Evolutionary conservation across 1,140 invertebrate species (phyloP).

Genomic region (Nymphalis io): DNA sequence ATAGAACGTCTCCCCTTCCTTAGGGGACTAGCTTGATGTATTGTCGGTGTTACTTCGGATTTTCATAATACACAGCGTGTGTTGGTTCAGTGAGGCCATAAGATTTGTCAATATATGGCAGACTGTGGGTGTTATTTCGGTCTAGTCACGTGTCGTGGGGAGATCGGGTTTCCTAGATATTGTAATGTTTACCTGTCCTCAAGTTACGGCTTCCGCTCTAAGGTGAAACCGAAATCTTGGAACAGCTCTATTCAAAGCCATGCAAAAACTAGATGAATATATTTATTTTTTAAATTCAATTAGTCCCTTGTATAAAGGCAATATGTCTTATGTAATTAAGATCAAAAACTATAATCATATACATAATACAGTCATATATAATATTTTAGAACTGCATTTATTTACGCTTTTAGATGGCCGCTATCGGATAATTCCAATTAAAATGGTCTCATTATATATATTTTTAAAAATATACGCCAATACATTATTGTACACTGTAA

Average conservation of each 20-base stretch:
- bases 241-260: neutral
- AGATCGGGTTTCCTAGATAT: slow-evolving; percentile 66
- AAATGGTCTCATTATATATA: too few species aligned
- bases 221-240: slow-evolving; percentile 12
- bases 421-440: too few species aligned
- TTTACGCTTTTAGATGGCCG: too few species aligned
- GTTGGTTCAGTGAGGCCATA: slow-evolving; percentile 75
- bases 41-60: slow-evolving; percentile 74
- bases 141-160: slow-evolving; percentile 55
- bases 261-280: too few species aligned
- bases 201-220: slow-evolving; percentile 46
- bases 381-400: too few species aligned
- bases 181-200: slow-evolving; percentile 48
- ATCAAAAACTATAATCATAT: too few species aligned
- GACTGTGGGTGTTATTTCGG: slow-evolving; percentile 73
- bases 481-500: too few species aligned
- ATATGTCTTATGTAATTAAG: too few species aligned
- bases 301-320: too few species aligned
- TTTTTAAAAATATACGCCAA: too few species aligned
- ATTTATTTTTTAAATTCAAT: too few species aligned
- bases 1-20: slow-evolving; percentile 69
- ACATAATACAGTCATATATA: too few species aligned
- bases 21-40: slow-evolving; percentile 75
- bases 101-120: slow-evolving; percentile 79
- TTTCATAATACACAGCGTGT: slow-evolving; percentile 76